Percentiles rank a stretch among this genome's conserved stretches.
Evolutionary conservation across 2,888 invertebrate genomes (phyloP).

Genomic region (Catocala nupta): DNA sequence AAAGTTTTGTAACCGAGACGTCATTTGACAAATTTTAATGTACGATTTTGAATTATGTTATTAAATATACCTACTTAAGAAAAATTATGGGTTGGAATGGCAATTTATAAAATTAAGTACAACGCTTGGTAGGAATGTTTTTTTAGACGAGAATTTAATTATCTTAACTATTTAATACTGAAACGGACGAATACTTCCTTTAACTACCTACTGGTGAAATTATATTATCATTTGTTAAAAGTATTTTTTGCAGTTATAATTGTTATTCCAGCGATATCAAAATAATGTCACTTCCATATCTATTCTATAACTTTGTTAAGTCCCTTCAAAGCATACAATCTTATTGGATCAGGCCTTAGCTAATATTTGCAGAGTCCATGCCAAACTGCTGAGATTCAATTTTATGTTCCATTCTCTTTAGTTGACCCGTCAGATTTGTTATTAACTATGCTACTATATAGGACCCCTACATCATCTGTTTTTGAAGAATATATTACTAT

Average conservation of each 20-base stretch:
- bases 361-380: slow-evolving; percentile 67
- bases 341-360: slow-evolving; percentile 75
- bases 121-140: too few species aligned
- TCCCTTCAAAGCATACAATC: slow-evolving; percentile 73
- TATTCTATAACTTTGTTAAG: slow-evolving; percentile 46
- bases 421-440: slow-evolving; percentile 65
- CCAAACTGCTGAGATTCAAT: slow-evolving; percentile 71
- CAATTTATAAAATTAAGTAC: too few species aligned
- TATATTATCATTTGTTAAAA: too few species aligned
- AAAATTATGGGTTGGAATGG: too few species aligned
- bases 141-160: too few species aligned
- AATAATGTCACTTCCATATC: slow-evolving; percentile 16
- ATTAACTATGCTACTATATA: slow-evolving; percentile 42
- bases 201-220: too few species aligned
- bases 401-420: slow-evolving; percentile 65
- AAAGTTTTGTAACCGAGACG: too few species aligned
- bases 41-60: too few species aligned
- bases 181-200: too few species aligned
- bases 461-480: slow-evolving; percentile 47
- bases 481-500: slow-evolving; percentile 25
- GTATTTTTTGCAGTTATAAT: neutral
- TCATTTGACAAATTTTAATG: too few species aligned
- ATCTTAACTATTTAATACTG: too few species aligned
- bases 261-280: neutral
- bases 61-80: too few species aligned